A percentile compares a stretch with the other conserved stretches of the same genome.
Evolutionary conservation across 2,113 vertebrate species (phyloP).

Genomic region (Myocastor coypus): DNA sequence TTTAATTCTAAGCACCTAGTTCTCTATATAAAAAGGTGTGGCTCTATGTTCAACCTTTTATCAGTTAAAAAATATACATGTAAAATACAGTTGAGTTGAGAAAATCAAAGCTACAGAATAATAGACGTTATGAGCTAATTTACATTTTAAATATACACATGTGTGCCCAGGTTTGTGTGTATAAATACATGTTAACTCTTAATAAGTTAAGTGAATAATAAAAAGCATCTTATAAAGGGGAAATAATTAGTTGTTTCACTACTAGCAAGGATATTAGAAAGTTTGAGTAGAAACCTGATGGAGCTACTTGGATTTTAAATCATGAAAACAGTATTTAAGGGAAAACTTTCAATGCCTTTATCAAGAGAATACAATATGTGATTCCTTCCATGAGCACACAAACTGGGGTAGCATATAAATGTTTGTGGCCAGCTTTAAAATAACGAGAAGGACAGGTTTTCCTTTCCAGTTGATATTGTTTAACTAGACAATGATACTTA

Average conservation of each 20-base stretch:
- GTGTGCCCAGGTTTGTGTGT: background rate
- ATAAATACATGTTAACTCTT: background rate
- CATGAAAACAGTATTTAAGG: background rate
- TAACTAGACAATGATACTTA: background rate
- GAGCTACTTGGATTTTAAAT: slow-evolving; percentile 20
- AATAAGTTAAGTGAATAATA: background rate
- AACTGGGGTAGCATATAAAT: background rate
- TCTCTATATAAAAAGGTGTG: background rate
- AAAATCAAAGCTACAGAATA: background rate
- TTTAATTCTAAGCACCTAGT: background rate
- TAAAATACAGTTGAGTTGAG: background rate
- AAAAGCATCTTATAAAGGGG: background rate
- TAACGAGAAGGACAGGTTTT: background rate
- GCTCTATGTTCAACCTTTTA: background rate
- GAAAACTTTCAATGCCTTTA: background rate
- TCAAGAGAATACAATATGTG: background rate
- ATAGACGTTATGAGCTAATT: background rate
- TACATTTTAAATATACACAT: background rate
- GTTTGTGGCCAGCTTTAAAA: background rate
- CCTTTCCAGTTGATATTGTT: background rate
- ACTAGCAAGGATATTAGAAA: background rate
- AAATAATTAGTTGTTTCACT: background rate
- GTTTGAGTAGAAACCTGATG: background rate
- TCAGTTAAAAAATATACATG: background rate
- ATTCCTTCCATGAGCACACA: background rate